Percentiles rank a stretch among this genome's conserved stretches.
phyloP scores from a whole-genome alignment of 2,113 vertebrate genomes.

The Corythornis madagascariensis region DNA sequence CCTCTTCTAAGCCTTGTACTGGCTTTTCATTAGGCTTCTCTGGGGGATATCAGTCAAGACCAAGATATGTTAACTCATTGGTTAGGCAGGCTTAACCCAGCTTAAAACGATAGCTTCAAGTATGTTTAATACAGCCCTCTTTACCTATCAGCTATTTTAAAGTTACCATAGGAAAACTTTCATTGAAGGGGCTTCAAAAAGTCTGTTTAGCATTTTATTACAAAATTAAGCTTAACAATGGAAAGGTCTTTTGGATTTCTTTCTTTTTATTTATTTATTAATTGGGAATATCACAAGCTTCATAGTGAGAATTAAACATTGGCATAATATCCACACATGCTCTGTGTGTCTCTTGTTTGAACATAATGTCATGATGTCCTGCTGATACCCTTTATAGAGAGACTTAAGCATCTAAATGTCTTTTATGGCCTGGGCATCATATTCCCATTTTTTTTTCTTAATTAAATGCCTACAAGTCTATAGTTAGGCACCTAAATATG shows the following conservation, averaged over 20 bases:
- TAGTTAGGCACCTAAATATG: not conserved
- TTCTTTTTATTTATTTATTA: not conserved
- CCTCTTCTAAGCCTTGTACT: constrained; percentile 28
- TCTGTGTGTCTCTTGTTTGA: not conserved
- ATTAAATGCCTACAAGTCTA: not conserved
- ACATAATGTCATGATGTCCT: not conserved
- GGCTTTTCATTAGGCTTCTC: constrained; percentile 18
- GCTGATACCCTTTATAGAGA: constrained; percentile 20
- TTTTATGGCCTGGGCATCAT: not conserved
- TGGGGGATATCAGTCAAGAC: not conserved
- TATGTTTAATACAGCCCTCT: constrained; percentile 58
- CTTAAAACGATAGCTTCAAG: not conserved
- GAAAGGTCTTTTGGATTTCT: constrained; percentile 15
- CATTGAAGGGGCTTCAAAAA: not conserved
- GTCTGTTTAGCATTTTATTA: not conserved
- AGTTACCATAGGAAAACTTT: not conserved
- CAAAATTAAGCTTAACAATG: not conserved
- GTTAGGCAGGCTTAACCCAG: constrained; percentile 50
- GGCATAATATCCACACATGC: not conserved
- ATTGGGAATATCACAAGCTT: not conserved
- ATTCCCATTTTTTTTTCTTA: not conserved
- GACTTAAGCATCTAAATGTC: constrained; percentile 6
- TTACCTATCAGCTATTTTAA: constrained; percentile 6
- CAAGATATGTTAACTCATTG: not conserved
- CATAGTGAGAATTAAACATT: not conserved